Percentiles rank a stretch among this genome's conserved stretches.
Evolutionary conservation across 2,888 invertebrate species (phyloP).

Genomic region (Hirtodrosophila confusa): DNA sequence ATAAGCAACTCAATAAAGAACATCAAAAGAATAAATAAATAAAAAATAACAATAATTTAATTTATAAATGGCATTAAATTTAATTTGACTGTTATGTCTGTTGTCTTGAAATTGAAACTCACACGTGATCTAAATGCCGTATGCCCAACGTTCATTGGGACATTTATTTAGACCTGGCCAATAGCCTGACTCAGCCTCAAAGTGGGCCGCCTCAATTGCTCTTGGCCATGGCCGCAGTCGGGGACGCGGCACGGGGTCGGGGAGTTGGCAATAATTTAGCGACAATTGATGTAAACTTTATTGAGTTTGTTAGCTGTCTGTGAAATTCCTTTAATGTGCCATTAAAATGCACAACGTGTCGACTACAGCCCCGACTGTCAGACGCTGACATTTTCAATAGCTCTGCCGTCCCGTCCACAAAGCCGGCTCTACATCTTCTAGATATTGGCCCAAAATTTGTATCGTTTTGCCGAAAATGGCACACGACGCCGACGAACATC

Average conservation of each 20-base stretch:
- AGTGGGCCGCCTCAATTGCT: conserved; percentile 36
- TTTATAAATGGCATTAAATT: conserved; percentile 71
- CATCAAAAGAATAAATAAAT: neutral
- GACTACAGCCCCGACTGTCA: conserved; percentile 48
- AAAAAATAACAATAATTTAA: conserved; percentile 36
- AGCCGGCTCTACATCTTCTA: conserved; percentile 1
- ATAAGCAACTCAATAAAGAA: conserved; percentile 5
- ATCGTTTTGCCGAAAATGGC: conserved; percentile 33
- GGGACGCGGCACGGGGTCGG: neutral
- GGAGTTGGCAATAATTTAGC: conserved; percentile 49
- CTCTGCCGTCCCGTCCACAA: conserved; percentile 6
- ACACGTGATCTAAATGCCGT: conserved; percentile 71
- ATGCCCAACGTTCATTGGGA: conserved; percentile 17
- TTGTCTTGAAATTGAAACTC: conserved; percentile 47
- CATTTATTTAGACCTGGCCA: neutral
- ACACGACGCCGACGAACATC: conserved; percentile 42
- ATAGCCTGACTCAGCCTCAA: conserved; percentile 33
- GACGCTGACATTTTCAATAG: conserved; percentile 48
- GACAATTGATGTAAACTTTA: conserved; percentile 70
- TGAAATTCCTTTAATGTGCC: conserved; percentile 74
- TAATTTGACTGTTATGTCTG: conserved; percentile 76
- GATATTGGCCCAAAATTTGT: conserved; percentile 26
- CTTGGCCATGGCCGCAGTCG: too few relatives aligned
- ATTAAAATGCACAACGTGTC: conserved; percentile 80
- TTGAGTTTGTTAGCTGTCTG: conserved; percentile 80